Evolutionary conservation across 2,888 invertebrate genomes (phyloP).

Genomic region (Epinotia bilunana): DNA sequence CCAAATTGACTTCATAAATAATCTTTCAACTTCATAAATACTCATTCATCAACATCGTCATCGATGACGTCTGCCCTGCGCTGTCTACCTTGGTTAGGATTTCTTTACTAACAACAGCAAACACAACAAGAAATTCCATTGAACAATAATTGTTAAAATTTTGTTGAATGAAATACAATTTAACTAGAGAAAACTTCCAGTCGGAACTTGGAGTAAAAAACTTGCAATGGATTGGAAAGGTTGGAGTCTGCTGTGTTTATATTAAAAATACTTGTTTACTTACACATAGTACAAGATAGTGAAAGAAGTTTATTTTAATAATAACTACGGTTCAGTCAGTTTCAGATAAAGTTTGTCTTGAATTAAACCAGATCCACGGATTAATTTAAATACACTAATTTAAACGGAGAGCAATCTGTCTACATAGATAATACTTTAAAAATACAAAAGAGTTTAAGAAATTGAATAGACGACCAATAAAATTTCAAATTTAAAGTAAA

Average conservation of each 20-base stretch:
- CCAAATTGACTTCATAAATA: not conserved
- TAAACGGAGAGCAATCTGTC: not conserved
- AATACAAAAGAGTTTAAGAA: conserved; percentile 3
- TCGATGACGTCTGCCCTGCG: not conserved
- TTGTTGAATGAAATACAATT: conserved; percentile 30
- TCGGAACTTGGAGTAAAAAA: conserved; percentile 24
- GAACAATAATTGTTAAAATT: conserved; percentile 22
- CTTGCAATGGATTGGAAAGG: conserved; percentile 16
- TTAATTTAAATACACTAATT: not conserved
- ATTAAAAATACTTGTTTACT: conserved; percentile 29
- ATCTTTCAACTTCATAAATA: not conserved
- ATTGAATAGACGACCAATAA: not conserved
- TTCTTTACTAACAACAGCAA: conserved; percentile 9
- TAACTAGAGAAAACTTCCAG: conserved; percentile 5
- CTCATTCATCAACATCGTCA: conserved; percentile 1
- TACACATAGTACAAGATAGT: conserved; percentile 10
- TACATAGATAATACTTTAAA: not conserved
- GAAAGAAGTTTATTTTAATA: conserved; percentile 21
- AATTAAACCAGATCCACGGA: not conserved
- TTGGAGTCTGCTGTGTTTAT: conserved; percentile 32
- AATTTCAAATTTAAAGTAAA: conserved; percentile 68
- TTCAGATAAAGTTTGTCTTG: not conserved
- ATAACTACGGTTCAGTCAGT: not conserved
- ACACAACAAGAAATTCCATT: conserved; percentile 19
- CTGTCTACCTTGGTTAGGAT: not conserved